Evolutionary conservation across 1,140 invertebrate genomes (phyloP), one percentile per base, ranked within the genome.

Genomic region (Meloidogyne hapla): DNA sequence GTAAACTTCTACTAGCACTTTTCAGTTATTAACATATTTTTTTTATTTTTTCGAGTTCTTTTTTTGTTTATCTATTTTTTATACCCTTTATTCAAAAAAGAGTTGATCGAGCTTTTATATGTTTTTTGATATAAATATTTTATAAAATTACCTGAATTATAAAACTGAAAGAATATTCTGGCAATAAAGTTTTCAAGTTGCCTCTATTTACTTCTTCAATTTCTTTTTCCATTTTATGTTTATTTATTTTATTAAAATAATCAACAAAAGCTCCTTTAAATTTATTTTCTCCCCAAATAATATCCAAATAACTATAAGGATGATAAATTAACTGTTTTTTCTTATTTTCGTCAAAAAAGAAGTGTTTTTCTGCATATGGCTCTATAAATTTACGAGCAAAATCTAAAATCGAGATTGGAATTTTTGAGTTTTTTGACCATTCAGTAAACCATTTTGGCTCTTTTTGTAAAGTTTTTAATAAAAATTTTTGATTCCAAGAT

Each of bases 391-490:
- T n/a, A n/a, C n/a, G 18, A n/a, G 8, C 5, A n/a, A n/a, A 4
- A 6, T 56, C n/a, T n/a, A 56, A 56, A n/a, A 56, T n/a, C 48
- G 18, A 56, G 1, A 8, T n/a, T n/a, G 48, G 48, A n/a, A 56
- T n/a, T n/a, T 56, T n/a, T n/a, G 18, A 56, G n/a, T 56, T 56
- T 56, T 56, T 56, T 56, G 48, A 18, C 48, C 18, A 56, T n/a
- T 56, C n/a, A n/a, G 18, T n/a, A 56, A 56, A 56, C 48, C 48
- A 56, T 56, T 56, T 56, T n/a, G 48, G 48, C n/a, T 56, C 48
- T 56, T 18, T 56, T 56, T 56, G 48, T n/a, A 56, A 1, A n/a
- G 48, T 56, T 56, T 56, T 56, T 56, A 56, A 56, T n/a, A 56
- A 56, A 56, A 56, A 56, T 56, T 56, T 15, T 56, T 56, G 2